These are phyloP conservation scores for Pagrus major DNA, from an alignment of 2,113 vertebrate genomes.

Conservation along the genomic window DNA sequence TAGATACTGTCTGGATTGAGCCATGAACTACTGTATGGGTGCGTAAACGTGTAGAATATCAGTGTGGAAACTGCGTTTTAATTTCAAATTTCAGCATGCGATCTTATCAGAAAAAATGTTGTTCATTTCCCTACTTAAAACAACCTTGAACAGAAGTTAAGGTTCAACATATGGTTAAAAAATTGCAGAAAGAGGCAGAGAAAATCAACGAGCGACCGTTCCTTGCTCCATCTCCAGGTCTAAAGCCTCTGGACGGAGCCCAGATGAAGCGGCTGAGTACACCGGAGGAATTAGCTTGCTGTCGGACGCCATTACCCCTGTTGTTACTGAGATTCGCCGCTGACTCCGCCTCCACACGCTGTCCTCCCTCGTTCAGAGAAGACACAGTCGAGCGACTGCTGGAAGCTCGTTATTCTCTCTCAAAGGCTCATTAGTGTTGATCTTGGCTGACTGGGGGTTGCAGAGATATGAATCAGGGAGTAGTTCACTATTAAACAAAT, in stretches of 20 bases:
- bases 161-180: not conserved
- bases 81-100: not conserved
- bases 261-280: conserved; percentile 40
- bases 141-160: not conserved
- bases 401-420: conserved; percentile 60
- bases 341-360: conserved; percentile 28
- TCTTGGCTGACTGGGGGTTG: conserved; percentile 54
- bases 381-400: conserved; percentile 42
- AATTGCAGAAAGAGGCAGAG: not conserved
- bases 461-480: conserved; percentile 69
- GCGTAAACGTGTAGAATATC: too few species aligned
- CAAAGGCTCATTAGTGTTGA: conserved; percentile 67
- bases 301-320: conserved; percentile 60
- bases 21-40: too few species aligned
- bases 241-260: conserved; percentile 15
- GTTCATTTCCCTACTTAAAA: not conserved
- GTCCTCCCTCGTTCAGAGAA: conserved; percentile 34
- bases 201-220: not conserved
- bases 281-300: conserved; percentile 59
- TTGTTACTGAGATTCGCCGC: conserved; percentile 40
- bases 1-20: too few species aligned
- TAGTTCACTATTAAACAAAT: conserved; percentile 53
- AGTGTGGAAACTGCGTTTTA: too few species aligned
- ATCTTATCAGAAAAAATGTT: not conserved
- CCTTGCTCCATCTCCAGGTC: conserved; percentile 18